Evolutionary conservation across 2,888 invertebrate genomes (phyloP).

Genomic region (Cerastoderma edule): DNA sequence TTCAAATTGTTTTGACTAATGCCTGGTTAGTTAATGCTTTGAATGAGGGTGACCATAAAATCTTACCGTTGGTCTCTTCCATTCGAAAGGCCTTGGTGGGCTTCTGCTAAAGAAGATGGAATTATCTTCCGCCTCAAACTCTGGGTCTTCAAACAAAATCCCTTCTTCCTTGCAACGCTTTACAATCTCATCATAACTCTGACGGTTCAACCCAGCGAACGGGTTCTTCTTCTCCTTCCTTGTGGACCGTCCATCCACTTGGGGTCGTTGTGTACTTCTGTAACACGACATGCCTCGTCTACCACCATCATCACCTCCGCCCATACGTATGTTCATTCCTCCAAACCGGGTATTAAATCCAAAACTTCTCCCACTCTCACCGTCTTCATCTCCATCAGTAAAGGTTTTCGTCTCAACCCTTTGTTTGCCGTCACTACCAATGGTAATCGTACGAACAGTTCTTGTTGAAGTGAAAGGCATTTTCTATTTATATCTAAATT

Average conservation of each 20-base stretch:
- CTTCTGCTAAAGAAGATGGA: slow-evolving; percentile 93
- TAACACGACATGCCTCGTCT: background rate
- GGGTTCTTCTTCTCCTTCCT: slow-evolving; percentile 68
- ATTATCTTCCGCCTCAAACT: slow-evolving; percentile 92
- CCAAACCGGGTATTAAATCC: slow-evolving; percentile 60
- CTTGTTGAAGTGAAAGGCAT: slow-evolving; percentile 60
- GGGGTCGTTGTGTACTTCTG: slow-evolving; percentile 48
- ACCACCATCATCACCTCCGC: slow-evolving; percentile 50
- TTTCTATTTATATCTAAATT: no score
- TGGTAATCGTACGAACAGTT: slow-evolving; percentile 71
- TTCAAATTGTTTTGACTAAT: no score
- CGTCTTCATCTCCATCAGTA: slow-evolving; percentile 68
- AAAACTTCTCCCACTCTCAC: slow-evolving; percentile 51
- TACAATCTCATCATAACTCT: slow-evolving; percentile 96
- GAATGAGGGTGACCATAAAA: no score
- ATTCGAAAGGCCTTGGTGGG: slow-evolving; percentile 93
- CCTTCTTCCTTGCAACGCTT: slow-evolving; percentile 90
- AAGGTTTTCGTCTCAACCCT: slow-evolving; percentile 71
- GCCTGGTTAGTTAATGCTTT: no score
- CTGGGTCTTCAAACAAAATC: slow-evolving; percentile 94
- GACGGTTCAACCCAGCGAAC: slow-evolving; percentile 72
- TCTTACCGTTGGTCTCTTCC: slow-evolving; percentile 92
- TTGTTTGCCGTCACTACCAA: slow-evolving; percentile 69
- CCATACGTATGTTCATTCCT: slow-evolving; percentile 54
- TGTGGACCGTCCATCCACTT: slow-evolving; percentile 55